Base-by-base conservation (phyloP, 2,797 vertebrate genomes). In the Tapera naevia region DNA sequence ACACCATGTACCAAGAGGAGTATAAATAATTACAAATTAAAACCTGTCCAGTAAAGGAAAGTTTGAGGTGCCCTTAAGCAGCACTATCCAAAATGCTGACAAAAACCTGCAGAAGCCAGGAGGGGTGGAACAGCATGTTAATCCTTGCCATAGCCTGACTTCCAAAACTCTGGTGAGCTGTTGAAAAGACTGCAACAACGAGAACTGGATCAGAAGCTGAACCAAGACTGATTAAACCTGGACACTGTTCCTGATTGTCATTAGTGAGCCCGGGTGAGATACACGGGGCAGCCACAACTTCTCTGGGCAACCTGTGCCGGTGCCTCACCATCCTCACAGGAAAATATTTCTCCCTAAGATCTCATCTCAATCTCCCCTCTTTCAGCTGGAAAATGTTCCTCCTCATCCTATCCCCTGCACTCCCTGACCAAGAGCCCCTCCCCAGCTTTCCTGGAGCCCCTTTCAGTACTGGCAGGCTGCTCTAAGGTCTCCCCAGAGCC, bases 11-110 rank as follows among this genome's bases (percentile, higher is more conserved):
- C 83, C 86, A 86, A 74, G 88, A 95, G 69, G 70, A 95, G 24
- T 93, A 95, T 97, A 96, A 95, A 97, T 96, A 95, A 91, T 86
- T 95, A 69, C 56, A 94, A 94, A 96, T 97, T 97, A 96, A 97
- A 96, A 95, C 91, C 89, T 93, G 86, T 80, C 75, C 92, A 79
- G 71, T 93, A 96, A 96, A 95, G 0, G 61, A 89, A 89, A 78
- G 78, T 60, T 92, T 89, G 92, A 97, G 91, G 64, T 96, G 88
- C 91, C 96, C 89, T 91, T 92, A 95, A 95, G 93, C 86, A 89
- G 66, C 25, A 28, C 54, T 80, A 89, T 88, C 93, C 94, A 89
- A 88, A 97, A 93, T 37, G 79, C 91, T 91, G 91, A 88, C 62
- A 89, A 95, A 95, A 94, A 22, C 11, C 91, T 94, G 91, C 93